Percentiles rank a stretch among this genome's conserved stretches.
Evolutionary conservation across 53 echinoderm and acorn worm genomes (phyloP).

Genomic region (Astropecten irregularis): DNA sequence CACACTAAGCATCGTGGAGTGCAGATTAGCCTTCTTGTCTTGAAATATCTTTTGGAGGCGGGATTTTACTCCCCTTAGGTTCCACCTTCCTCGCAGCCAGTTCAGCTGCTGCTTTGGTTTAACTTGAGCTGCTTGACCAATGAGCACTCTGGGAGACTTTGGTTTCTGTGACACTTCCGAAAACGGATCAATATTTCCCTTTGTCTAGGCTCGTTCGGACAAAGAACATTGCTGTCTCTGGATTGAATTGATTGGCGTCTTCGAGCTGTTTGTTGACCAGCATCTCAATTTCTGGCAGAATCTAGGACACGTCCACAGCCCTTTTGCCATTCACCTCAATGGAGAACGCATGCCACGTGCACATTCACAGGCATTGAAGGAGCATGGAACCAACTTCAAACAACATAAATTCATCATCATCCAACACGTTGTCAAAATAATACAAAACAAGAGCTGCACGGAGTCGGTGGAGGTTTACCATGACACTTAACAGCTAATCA

Average conservation of each 20-base stretch:
- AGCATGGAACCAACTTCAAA: no score
- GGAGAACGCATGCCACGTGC: neutral
- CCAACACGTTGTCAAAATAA: no score
- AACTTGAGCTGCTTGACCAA: neutral
- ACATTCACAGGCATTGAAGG: no score
- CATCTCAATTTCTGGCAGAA: neutral
- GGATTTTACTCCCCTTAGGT: no score
- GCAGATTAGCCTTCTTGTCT: no score
- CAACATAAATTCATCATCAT: no score
- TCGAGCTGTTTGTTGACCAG: neutral
- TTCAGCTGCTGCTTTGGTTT: neutral
- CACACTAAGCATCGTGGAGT: no score
- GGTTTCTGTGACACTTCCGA: neutral
- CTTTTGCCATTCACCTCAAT: no score
- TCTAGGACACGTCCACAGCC: neutral
- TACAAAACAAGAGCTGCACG: no score
- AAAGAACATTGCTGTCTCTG: neutral
- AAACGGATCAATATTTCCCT: neutral
- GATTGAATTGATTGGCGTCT: neutral
- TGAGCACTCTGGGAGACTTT: neutral
- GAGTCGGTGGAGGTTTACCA: no score
- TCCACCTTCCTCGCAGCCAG: neutral
- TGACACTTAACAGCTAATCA: no score
- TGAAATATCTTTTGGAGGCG: no score
- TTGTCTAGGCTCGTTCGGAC: neutral